These are phyloP conservation scores for Dromas ardeola DNA, from an alignment of 2,113 vertebrate genomes.

Conservation along the genomic window DNA sequence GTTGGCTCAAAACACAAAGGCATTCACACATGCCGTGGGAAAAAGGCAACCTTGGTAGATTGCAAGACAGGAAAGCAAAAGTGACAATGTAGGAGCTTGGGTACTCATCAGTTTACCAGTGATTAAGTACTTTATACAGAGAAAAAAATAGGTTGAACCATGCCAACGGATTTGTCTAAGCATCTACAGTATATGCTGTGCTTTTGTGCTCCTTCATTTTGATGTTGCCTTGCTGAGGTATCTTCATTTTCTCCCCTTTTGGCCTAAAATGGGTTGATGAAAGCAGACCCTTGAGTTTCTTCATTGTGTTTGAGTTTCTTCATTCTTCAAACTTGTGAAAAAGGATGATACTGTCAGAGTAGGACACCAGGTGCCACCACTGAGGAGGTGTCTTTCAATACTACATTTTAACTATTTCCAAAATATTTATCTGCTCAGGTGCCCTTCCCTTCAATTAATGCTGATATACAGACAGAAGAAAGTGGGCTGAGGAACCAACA, in stretches of 20 bases:
- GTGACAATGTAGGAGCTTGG: background rate
- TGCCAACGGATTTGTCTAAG: background rate
- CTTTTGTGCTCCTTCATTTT: background rate
- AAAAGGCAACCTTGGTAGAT: background rate
- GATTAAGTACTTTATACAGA: background rate
- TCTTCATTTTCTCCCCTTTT: conserved; percentile 49
- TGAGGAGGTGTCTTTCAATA: background rate
- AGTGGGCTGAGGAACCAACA: background rate
- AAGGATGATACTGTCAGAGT: background rate
- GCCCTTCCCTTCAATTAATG: background rate
- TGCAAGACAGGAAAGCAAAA: background rate
- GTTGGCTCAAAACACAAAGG: conserved; percentile 7
- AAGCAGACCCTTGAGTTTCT: conserved; percentile 55
- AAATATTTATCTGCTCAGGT: background rate
- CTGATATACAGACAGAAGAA: background rate
- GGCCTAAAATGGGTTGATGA: conserved; percentile 52
- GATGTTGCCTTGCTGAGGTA: conserved; percentile 30
- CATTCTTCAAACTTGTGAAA: too few species aligned
- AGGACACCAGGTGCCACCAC: background rate
- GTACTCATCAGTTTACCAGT: background rate
- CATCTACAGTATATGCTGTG: background rate
- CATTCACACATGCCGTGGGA: background rate
- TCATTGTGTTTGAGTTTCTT: too few species aligned
- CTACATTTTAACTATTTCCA: background rate
- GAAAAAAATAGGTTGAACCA: background rate